Base-by-base conservation (phyloP, 2,888 invertebrate species). In the Protodeltote pygarga region DNA sequence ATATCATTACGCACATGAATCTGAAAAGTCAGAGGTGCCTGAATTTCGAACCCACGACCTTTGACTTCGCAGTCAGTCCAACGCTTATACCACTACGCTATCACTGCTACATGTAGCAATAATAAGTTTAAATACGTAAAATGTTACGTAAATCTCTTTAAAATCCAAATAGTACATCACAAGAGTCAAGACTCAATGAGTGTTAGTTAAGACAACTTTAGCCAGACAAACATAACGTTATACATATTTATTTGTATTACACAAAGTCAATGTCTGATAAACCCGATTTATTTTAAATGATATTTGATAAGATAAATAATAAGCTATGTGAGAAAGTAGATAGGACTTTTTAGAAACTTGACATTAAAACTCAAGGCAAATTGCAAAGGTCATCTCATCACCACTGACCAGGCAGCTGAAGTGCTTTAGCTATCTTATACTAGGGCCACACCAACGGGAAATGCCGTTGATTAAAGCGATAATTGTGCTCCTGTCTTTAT, bases 331-430 rank as follows among this genome's bases (percentile, higher is more conserved):
- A 20, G 14, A 32, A 28, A 23, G 19, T 1, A 50, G 21, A n/a
- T 10, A 11, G 20, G 5, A 9, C 0, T 58, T 23, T 46, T 57
- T 13, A 10, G 8, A 20, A n/a, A 20, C 23, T 23, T 11, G 3
- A 5, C 8, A 10, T 19, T 19, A 21, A 11, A 13, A 25, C 19
- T 28, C 14, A 13, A 25, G 13, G 3, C 10, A 5, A 2, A 3
- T 23, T 19, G n/a, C n/a, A n/a, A n/a, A n/a, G n/a, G n/a, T n/a
- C n/a, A n/a, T n/a, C n/a, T n/a, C n/a, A n/a, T n/a, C n/a, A n/a
- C n/a, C n/a, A n/a, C n/a, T n/a, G n/a, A n/a, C n/a, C n/a, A n/a
- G n/a, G n/a, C n/a, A n/a, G n/a, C n/a, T n/a, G n/a, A n/a, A n/a
- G n/a, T n/a, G n/a, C n/a, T n/a, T n/a, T n/a, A n/a, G n/a, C n/a